Evolutionary conservation across 2,797 vertebrate genomes (phyloP).

Genomic region (Borostomias antarcticus): DNA sequence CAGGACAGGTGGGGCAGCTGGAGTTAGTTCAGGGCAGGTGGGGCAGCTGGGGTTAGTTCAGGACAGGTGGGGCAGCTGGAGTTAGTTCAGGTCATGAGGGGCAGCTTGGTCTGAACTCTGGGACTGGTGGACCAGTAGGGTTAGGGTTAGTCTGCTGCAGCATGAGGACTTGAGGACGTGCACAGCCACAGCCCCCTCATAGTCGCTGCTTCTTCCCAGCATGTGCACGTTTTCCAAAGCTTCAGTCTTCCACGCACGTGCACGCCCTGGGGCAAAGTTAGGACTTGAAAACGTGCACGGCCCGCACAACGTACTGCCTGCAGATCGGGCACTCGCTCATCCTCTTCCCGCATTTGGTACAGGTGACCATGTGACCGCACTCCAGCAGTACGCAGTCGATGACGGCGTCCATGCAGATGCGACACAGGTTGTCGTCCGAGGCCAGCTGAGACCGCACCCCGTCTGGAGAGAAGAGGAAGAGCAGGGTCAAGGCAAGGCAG

Average conservation of each 20-base stretch:
- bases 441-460: slow-evolving; percentile 84
- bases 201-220: slow-evolving; percentile 36
- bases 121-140: slow-evolving; percentile 17
- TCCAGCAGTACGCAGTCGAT: slow-evolving; percentile 98
- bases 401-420: slow-evolving; percentile 97
- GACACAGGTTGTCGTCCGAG: slow-evolving; percentile 91
- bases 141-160: slow-evolving; percentile 47
- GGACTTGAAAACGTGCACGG: slow-evolving; percentile 97
- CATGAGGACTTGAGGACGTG: slow-evolving; percentile 36
- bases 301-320: slow-evolving; percentile 95
- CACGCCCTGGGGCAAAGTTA: slow-evolving; percentile 16
- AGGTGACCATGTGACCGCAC: slow-evolving; percentile 99
- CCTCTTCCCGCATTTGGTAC: slow-evolving; percentile 96
- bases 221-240: slow-evolving; percentile 19
- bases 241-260: slow-evolving; percentile 1
- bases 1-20: background rate
- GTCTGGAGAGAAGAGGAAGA: slow-evolving; percentile 72
- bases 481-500: background rate
- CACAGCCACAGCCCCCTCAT: slow-evolving; percentile 54
- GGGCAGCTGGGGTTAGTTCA: slow-evolving; percentile 28
- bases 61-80: slow-evolving; percentile 20
- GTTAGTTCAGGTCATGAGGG: slow-evolving; percentile 42
- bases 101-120: slow-evolving; percentile 40
- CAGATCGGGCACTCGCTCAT: slow-evolving; percentile 99
- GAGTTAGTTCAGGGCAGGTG: slow-evolving; percentile 28